Evolutionary conservation across 2,888 invertebrate species (phyloP), one percentile per base, ranked within the genome.

Genomic region (Leptinotarsa juncta): DNA sequence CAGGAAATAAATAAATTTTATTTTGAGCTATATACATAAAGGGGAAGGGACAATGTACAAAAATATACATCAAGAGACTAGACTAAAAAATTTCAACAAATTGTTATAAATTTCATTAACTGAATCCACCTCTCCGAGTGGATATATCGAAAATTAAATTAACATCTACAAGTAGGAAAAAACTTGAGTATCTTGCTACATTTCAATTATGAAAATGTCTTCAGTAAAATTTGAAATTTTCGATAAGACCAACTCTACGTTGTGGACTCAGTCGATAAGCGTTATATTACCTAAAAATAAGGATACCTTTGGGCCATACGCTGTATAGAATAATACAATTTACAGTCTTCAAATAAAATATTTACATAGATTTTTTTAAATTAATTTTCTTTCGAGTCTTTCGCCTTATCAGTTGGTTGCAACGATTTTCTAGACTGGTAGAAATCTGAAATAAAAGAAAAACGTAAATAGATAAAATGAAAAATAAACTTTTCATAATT

Each of bases 361-460:
- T 71, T 53, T 71, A 73, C 67, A 72, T n/a, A 20, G 15, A 60
- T 72, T 65, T 51, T 32, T 20, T 4, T 20, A 60, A 18, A 18
- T 60, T 70, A 76, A 62, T 78, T 76, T 67, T 78, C 78, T 74
- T 76, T 78, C 10, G 73, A 20, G 18, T 71, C 57, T 50, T 76
- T 78, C 5, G 65, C 42, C 62, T 75, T 75, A 10, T 77, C 78
- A 53, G 65, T 66, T n/a, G 75, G 75, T 77, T 77, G 77, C 62
- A 88, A 82, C 77, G 88, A 88, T 84, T 90, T 90, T 82, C 89
- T 85, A 77, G 89, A 84, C 20, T 90, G 89, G 89, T 90, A 90
- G 78, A 90, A 90, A 89, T 90, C 90, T 90, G 90, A 75, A 89
- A 90, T 82, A 81, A 83, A 83, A 83, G 80, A 79, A 86, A 70